Percentiles rank a stretch among this genome's conserved stretches.
Evolutionary conservation across 2,113 vertebrate species (phyloP).

Genomic region (Lipotes vexillifer): DNA sequence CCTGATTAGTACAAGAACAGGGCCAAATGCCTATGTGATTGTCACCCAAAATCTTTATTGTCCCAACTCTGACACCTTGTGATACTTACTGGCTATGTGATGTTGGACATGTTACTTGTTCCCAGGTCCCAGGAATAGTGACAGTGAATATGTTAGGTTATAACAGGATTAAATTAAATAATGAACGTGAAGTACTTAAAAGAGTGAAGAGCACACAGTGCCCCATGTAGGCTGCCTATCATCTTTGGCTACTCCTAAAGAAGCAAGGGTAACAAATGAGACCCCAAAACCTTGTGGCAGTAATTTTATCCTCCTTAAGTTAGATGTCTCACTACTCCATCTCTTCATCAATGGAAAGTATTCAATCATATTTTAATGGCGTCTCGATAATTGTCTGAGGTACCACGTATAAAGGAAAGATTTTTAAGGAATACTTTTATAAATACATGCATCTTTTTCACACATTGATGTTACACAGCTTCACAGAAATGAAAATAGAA

Average conservation of each 20-base stretch:
- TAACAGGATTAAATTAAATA: not conserved
- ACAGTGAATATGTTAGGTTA: not conserved
- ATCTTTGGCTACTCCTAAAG: not conserved
- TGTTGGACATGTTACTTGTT: not conserved
- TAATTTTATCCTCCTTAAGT: not conserved
- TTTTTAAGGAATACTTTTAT: not conserved
- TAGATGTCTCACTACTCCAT: not conserved
- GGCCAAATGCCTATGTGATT: not conserved
- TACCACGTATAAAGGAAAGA: not conserved
- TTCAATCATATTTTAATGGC: not conserved
- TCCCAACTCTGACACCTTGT: not conserved
- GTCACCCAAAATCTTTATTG: not conserved
- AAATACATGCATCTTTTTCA: not conserved
- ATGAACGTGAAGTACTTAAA: not conserved
- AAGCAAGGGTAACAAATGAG: not conserved
- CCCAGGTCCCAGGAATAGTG: not conserved
- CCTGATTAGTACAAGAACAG: not conserved
- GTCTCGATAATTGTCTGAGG: not conserved
- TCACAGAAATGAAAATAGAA: not conserved
- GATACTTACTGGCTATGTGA: not conserved
- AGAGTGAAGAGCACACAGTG: not conserved
- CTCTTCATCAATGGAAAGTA: not conserved
- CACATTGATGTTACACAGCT: not conserved
- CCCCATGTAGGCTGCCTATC: not conserved
- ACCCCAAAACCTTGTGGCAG: not conserved